Base-by-base conservation (phyloP, 2,113 vertebrate genomes). In the Galemys pyrenaicus region DNA sequence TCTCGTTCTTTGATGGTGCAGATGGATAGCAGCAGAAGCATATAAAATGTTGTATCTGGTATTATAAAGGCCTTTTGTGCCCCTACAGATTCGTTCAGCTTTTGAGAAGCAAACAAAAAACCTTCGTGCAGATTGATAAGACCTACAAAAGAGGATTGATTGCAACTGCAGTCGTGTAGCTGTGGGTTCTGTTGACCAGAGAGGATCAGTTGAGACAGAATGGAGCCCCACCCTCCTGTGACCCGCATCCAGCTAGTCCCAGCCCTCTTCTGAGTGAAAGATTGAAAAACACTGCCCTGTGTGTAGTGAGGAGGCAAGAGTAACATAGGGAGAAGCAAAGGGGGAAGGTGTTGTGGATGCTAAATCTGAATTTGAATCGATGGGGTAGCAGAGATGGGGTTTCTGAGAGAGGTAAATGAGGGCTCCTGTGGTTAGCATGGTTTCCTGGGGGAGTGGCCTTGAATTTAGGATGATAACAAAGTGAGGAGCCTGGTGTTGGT, bases 1-100 rank as follows among this genome's bases (percentile, higher is more conserved):
- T 70, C 9, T 3, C 6, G 12, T 28, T 62, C 95, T 97, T 95
- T 95, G 93, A 92, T 95, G 94, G 44, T 85, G 39, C 87, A 84
- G 83, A 90, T 85, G 70, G 84, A 46, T 75, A 62, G 49, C 95
- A 9, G 44, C 10, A 96, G 95, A 84, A 77, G 65, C 26, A 0
- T 62, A 62, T 86, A 91, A 80, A 78, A 83, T n/a, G 15, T 51
- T 41, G 46, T 87, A 4, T 94, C 83, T 92, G 87, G 46, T 67
- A 46, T 28, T 75, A 79, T 35, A 81, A 92, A 93, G 81, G 65
- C 60, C 73, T 89, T 91, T 96, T 94, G 9, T 78, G 91, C 89
- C 75, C 35, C 28, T 73, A 71, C 60, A 80, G 91, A 81, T 64
- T 24, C 60, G 44, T 80, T 92, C 62, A 20, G 32, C 74, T 92